These are phyloP conservation scores for Epizoanthus fatuus DNA, from an alignment of 92 coral and sea anemone species.

Conservation along the genomic window DNA sequence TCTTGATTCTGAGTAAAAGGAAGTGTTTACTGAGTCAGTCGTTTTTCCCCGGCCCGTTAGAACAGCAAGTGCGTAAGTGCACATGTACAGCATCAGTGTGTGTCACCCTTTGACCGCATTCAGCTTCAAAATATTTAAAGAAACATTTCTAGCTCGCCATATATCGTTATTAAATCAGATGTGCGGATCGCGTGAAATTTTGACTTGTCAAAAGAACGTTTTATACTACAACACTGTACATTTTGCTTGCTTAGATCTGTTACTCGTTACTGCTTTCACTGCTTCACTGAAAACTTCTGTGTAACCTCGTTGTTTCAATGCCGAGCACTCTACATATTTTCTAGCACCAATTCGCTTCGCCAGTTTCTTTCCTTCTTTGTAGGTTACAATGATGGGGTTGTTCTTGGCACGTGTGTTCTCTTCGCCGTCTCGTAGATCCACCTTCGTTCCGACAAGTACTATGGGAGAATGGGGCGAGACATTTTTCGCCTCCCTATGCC, in stretches of 20 bases:
- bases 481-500: constrained; percentile 76
- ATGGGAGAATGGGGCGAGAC: constrained; percentile 82
- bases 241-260: constrained; percentile 67
- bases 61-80: no score
- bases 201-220: neutral
- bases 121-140: no score
- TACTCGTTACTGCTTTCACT: constrained; percentile 66
- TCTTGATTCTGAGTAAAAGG: no score
- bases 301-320: constrained; percentile 85
- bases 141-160: no score
- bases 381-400: constrained; percentile 59
- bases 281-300: constrained; percentile 87
- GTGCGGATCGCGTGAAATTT: no score
- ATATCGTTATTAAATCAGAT: no score
- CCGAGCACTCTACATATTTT: constrained; percentile 88
- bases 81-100: no score
- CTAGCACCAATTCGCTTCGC: constrained; percentile 79
- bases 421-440: constrained; percentile 83
- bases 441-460: constrained; percentile 87
- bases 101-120: no score
- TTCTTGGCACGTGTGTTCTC: constrained; percentile 68
- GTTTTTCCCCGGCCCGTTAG: no score
- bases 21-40: no score
- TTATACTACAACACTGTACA: constrained; percentile 70
- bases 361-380: constrained; percentile 84